Evolutionary conservation across 2,888 invertebrate species (phyloP).

Genomic region (Andrena marginata): DNA sequence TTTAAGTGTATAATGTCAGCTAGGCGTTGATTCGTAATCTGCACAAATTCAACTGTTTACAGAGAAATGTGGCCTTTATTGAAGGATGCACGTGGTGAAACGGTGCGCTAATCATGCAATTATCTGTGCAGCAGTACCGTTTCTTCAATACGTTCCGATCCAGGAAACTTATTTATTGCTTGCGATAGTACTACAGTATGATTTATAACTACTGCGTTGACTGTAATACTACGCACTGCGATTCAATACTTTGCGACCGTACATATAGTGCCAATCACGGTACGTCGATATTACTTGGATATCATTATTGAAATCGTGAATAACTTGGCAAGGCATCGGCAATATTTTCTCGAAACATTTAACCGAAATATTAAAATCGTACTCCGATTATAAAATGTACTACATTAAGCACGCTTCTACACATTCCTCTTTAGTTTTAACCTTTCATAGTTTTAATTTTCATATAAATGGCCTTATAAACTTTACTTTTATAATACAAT

Average conservation of each 20-base stretch:
- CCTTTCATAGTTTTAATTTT: neutral
- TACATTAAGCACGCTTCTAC: too few relatives aligned
- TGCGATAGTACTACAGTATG: constrained; percentile 27
- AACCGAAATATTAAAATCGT: neutral
- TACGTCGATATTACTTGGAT: constrained; percentile 19
- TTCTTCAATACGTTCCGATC: constrained; percentile 43
- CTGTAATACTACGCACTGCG: neutral
- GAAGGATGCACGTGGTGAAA: constrained; percentile 40
- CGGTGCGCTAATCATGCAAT: constrained; percentile 54
- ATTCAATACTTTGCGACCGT: constrained; percentile 9
- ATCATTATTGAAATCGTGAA: constrained; percentile 10
- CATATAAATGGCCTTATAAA: neutral
- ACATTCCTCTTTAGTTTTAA: too few relatives aligned
- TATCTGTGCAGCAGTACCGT: constrained; percentile 59
- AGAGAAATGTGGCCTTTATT: constrained; percentile 17
- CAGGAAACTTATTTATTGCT: constrained; percentile 38
- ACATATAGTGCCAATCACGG: constrained; percentile 15
- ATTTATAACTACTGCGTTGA: constrained; percentile 22
- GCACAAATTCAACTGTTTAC: neutral
- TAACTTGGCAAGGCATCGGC: neutral
- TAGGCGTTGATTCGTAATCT: neutral
- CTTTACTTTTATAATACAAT: neutral
- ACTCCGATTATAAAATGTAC: too few relatives aligned
- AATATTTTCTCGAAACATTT: neutral
- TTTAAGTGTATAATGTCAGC: too few relatives aligned